Evolutionary conservation across 1,140 invertebrate species (phyloP), one percentile per base, ranked within the genome.

Genomic region (Neodiprion pinetum): DNA sequence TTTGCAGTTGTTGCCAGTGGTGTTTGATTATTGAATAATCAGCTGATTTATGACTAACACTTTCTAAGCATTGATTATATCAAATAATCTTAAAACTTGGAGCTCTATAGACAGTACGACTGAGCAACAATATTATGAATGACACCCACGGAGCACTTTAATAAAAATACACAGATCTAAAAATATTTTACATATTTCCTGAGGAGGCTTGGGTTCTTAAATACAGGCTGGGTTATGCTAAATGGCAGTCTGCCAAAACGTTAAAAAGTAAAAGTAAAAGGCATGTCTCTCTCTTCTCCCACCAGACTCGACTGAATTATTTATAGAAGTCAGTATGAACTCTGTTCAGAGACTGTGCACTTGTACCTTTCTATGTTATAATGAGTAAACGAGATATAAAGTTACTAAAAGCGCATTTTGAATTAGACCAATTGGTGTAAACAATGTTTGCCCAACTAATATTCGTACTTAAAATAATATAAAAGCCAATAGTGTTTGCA

Each of bases 291-390:
- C 74, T 83, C 82, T 83, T 81, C 79, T 74, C 69, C 78, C 81
- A 84, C 82, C 74, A 80, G 79, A 84, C 72, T 80, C 83, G 75
- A 79, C 75, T 49, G 79, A 81, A 86, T 88, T 88, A 88, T 88
- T 88, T 86, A 87, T 88, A 88, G 86, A 87, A 87, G 86, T 86
- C 84, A 86, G 83, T 86, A 82, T 84, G 78, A 84, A 80, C 82
- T 78, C 82, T 83, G 83, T 85, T 85, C 81, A 80, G 82, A 80
- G 80, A 85, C 84, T 81, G 84, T 83, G 82, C 81, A 80, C 80
- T 81, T 81, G 82, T 84, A 81, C 77, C 80, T 86, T 48, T 17
- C 48, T 40, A 17, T 1, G 23, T 84, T 83, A 80, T 74, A 81
- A 69, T 12, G 21, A 69, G 40, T 69, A 17, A 7, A 21, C 67